Evolutionary conservation across 2,113 vertebrate genomes (phyloP), one percentile per base, ranked within the genome.

Genomic region (Gorsachius goisagi): DNA sequence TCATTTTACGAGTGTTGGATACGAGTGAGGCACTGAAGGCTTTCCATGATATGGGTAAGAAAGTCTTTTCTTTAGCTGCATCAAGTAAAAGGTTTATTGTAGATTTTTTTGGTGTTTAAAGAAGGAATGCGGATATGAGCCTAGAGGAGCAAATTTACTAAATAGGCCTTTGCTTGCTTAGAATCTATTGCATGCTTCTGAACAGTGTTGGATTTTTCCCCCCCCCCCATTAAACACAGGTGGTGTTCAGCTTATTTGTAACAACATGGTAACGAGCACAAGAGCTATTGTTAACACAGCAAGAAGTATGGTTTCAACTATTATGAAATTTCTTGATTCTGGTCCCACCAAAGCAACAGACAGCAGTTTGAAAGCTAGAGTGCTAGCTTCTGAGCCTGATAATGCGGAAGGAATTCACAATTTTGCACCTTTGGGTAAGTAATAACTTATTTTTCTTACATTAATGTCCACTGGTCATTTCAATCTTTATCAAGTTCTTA

Each of bases 261-360:
- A 99, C 98, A 99, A 99, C 97, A 99, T 99, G 99, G 99, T 99
- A 95, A 99, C 99, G 6, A 99, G 99, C 97, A 99, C 99, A 39
- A 98, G 99, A 96, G 99, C 99, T 94, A 99, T 99, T 79, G 99
- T 99, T 89, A 99, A 99, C 97, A 99, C 99, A 45, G 99, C 99
- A 19, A 99, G 99, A 96, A 99, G 99, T 95, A 99, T 99, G 99
- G 99, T 99, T 82, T 99, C 99, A 37, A 99, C 99, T 82, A 99
- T 99, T 96, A 99, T 99, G 99, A 99, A 99, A 97, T 99, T 99
- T 96, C 98, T 99, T 80, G 99, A 99, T 93, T 99, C 98, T 32
- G 99, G 99, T 47, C 99, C 99, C 9, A 99, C 99, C 89, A 99
- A 99, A 97, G 96, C 98, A 2, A 97, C 98, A 24, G 99, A 99